phyloP scores from a whole-genome alignment of 2,888 invertebrate genomes.

The Cotesia congregata region DNA sequence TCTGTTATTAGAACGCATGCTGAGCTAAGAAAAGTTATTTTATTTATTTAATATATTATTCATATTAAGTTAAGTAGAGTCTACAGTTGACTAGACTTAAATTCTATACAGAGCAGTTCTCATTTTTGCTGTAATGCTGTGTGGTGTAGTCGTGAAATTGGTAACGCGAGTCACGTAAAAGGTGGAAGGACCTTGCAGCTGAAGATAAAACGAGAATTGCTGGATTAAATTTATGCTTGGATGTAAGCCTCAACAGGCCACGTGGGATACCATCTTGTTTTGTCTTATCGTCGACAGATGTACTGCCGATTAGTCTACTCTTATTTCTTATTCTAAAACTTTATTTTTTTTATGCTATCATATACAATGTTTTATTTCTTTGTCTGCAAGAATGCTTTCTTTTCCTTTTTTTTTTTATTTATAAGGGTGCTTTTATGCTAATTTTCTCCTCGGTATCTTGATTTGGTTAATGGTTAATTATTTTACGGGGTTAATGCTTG shows the following conservation, averaged over 20 bases:
- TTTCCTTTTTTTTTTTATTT: neutral
- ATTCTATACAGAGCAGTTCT: too few relatives aligned
- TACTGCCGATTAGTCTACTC: conserved; percentile 13
- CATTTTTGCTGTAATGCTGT: too few relatives aligned
- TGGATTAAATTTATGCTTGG: conserved; percentile 35
- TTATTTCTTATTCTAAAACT: conserved; percentile 5
- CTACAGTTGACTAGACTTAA: too few relatives aligned
- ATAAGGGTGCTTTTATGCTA: neutral
- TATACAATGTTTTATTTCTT: neutral
- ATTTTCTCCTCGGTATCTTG: neutral
- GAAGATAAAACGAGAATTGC: conserved; percentile 37
- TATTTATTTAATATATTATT: neutral
- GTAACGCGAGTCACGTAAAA: conserved; percentile 1
- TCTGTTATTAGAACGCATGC: conserved; percentile 35
- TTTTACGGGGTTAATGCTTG: neutral
- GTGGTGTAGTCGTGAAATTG: neutral
- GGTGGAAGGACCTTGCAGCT: conserved; percentile 31
- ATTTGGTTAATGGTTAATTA: neutral
- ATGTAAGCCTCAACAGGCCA: conserved; percentile 28
- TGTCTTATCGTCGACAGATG: conserved; percentile 34
- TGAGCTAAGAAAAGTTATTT: conserved; percentile 25
- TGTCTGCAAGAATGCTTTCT: conserved; percentile 35
- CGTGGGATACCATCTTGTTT: conserved; percentile 26
- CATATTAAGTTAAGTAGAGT: neutral
- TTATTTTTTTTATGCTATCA: neutral